phyloP scores from a whole-genome alignment of 1,140 invertebrate genomes.

The Oppia nitens region DNA sequence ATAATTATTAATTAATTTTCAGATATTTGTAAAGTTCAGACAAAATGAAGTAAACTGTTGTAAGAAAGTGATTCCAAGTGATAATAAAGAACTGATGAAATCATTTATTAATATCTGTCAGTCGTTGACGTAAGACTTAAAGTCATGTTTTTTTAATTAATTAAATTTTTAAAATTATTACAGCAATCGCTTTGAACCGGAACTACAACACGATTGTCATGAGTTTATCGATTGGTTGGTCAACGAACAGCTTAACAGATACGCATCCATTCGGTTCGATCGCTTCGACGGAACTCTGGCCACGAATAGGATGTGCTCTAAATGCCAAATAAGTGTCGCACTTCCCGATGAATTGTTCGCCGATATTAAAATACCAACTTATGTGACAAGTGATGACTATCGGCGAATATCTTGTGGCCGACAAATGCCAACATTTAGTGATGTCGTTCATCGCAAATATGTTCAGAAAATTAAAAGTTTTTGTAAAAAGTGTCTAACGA shows the following conservation, averaged over 20 bases:
- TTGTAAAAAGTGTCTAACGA: background rate
- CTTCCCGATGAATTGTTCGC: background rate
- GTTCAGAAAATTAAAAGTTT: background rate
- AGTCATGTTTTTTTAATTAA: too few relatives aligned
- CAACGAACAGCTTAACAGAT: background rate
- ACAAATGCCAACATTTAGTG: background rate
- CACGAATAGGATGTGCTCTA: background rate
- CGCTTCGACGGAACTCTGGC: background rate
- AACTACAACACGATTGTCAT: constrained; percentile 15
- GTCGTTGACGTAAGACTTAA: too few relatives aligned
- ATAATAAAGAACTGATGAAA: too few relatives aligned
- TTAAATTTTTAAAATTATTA: constrained; percentile 12
- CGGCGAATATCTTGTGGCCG: background rate
- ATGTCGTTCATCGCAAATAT: background rate
- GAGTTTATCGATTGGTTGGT: constrained; percentile 2
- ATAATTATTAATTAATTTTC: too few relatives aligned
- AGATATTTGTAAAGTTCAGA: too few relatives aligned
- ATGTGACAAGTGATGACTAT: background rate
- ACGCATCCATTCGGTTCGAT: background rate
- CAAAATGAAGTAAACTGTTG: too few relatives aligned
- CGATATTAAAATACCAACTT: background rate
- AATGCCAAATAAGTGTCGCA: background rate
- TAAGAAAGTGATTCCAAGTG: too few relatives aligned
- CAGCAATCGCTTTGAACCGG: constrained; percentile 9
- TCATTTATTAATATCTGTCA: too few relatives aligned